Evolutionary conservation across 2,888 invertebrate genomes (phyloP).

Genomic region (Drosophila paramelanica): DNA sequence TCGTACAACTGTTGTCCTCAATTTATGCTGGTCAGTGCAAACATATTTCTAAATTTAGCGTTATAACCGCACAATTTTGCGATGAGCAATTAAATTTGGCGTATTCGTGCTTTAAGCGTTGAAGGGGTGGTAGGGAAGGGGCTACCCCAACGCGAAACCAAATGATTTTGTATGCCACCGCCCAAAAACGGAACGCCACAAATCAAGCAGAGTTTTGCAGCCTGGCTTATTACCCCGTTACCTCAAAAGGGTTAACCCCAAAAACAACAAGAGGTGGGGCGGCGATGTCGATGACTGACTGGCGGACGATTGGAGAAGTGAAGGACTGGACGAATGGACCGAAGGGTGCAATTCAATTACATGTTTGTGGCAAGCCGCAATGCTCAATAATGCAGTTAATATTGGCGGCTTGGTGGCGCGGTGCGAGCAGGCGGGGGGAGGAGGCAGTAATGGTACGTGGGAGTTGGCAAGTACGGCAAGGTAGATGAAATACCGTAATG

Average conservation of each 20-base stretch:
- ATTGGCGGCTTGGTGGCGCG: conserved; percentile 57
- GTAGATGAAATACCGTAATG: conserved; percentile 52
- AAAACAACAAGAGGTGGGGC: conserved; percentile 23
- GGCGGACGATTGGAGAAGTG: conserved; percentile 39
- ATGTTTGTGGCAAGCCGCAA: conserved; percentile 79
- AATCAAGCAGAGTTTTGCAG: conserved; percentile 43
- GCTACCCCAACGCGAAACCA: conserved; percentile 23
- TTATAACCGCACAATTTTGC: conserved; percentile 70
- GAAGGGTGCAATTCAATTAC: conserved; percentile 78
- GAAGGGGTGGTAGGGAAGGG: conserved; percentile 3
- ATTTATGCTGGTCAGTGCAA: conserved; percentile 34
- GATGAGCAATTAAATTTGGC: conserved; percentile 75
- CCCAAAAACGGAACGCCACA: conserved; percentile 40
- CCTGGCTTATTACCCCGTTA: conserved; percentile 7
- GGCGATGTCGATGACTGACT: conserved; percentile 51
- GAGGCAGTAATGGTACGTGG: background rate
- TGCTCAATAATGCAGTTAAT: conserved; percentile 80
- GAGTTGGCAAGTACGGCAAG: conserved; percentile 48
- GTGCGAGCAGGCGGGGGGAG: background rate
- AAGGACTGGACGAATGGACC: conserved; percentile 43
- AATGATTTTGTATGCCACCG: conserved; percentile 29
- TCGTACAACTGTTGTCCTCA: background rate
- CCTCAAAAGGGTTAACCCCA: conserved; percentile 56
- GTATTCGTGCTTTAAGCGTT: conserved; percentile 28
- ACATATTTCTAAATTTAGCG: conserved; percentile 72